Evolutionary conservation across 2,113 vertebrate genomes (phyloP).

Genomic region (Tyrannus savana): DNA sequence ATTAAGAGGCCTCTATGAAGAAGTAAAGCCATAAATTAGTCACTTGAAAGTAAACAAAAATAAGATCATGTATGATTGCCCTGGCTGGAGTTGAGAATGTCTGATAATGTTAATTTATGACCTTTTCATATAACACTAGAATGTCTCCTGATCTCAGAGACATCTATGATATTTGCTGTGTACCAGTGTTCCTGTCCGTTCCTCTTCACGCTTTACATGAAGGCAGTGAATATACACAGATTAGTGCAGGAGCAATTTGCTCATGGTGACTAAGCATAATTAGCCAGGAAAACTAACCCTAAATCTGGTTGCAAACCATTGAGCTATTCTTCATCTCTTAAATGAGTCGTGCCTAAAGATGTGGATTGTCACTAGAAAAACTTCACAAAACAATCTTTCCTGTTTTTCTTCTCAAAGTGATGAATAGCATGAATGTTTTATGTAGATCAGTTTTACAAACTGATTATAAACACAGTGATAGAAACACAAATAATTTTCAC

Average conservation of each 20-base stretch:
- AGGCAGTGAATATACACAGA: background rate
- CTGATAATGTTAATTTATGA: constrained; percentile 1
- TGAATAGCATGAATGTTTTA: background rate
- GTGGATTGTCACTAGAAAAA: background rate
- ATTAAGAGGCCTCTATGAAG: background rate
- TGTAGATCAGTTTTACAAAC: background rate
- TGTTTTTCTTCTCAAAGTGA: background rate
- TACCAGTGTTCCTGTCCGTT: background rate
- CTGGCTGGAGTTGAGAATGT: background rate
- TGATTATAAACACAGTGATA: background rate
- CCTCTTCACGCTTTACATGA: background rate
- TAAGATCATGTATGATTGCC: background rate
- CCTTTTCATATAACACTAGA: background rate
- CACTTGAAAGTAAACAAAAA: background rate
- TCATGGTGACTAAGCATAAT: background rate
- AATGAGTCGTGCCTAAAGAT: background rate
- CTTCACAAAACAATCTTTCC: background rate
- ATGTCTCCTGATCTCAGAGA: background rate
- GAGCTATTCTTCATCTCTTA: background rate
- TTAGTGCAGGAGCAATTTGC: background rate
- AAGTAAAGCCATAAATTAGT: background rate
- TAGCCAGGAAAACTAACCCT: background rate
- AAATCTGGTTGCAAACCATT: background rate
- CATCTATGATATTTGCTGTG: background rate
- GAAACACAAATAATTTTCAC: background rate